Conservation (phyloP, 2,888 invertebrate species). For the Agrochola macilenta region DNA sequence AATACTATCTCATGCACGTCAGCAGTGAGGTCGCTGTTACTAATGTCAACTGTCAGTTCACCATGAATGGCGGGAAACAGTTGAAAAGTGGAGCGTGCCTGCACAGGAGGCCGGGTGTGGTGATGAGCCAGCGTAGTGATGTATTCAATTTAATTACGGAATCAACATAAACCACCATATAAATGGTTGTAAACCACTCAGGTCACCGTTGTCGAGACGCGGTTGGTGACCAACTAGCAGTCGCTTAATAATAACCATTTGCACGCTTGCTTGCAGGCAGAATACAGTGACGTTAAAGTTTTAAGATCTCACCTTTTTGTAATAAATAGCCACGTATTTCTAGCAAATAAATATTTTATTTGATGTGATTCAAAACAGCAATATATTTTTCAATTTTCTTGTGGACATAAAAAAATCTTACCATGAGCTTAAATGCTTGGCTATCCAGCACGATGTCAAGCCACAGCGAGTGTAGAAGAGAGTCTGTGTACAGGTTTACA, state of each 20-base stretch:
- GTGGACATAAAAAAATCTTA: not conserved
- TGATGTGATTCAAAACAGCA: not conserved
- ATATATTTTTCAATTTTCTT: not conserved
- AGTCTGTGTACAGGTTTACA: not conserved
- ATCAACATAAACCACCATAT: not conserved
- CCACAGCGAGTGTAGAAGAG: slow-evolving; percentile 3
- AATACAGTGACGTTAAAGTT: not conserved
- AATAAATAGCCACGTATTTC: not conserved
- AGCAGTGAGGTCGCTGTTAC: too few relatives aligned
- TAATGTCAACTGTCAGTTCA: too few relatives aligned
- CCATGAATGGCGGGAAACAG: too few relatives aligned
- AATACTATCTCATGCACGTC: too few relatives aligned
- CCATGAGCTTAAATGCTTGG: not conserved
- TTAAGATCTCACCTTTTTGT: not conserved
- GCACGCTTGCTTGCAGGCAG: not conserved
- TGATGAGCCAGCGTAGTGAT: too few relatives aligned
- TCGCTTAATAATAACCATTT: not conserved
- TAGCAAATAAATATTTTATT: not conserved
- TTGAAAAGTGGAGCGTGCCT: too few relatives aligned
- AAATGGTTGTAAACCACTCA: not conserved
- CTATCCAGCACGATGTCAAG: not conserved
- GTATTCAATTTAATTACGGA: too few relatives aligned
- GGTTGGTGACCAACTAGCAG: not conserved
- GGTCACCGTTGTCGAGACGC: not conserved
- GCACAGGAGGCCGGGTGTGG: too few relatives aligned